Evolutionary conservation across 30 jellyfish, hydroid and myxozoan species (phyloP), one percentile per base, ranked within the genome.

Genomic region (Clytia hemisphaerica): DNA sequence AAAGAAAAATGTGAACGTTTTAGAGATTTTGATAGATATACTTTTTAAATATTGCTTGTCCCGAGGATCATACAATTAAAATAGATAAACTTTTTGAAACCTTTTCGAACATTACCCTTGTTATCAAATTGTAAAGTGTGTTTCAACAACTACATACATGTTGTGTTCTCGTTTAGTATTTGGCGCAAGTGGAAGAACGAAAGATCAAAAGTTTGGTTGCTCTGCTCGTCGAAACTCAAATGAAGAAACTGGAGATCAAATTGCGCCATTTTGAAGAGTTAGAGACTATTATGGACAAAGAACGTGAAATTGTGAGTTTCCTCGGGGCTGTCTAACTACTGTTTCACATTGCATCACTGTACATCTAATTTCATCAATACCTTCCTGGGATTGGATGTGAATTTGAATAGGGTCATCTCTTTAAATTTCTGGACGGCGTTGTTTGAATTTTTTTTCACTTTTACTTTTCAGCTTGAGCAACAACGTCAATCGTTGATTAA

Each of bases 131-230:
- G n/a, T n/a, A n/a, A n/a, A n/a, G n/a, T n/a, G n/a, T n/a, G n/a
- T n/a, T n/a, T n/a, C n/a, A n/a, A 12, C 19, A 42, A 12, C 19
- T 42, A 16, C 19, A n/a, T 30, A 18, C 30, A 15, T 10, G 16
- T 34, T 60, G 10, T 62, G 31, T 30, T 5, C 10, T 7, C 28
- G 16, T 67, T 6, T 36, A 89, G 98, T 95, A 89, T 55, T 67
- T 89, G 44, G 95, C 95, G 19, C 98, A 89, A 76, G 98, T 89
- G 14, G 98, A 89, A 64, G 98, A 89, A 60, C 47, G 98, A 21
- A 89, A 89, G 76, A 89, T 89, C 61, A 89, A 89, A 66, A 89
- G 98, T 60, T 66, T 89, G 26, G 98, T 89, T 21, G 98, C 98
- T n/a, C 87, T 89, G 25, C 92, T 89, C 19, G 98, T 89, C 46